Base-by-base conservation (phyloP, 2,888 invertebrate genomes). In the Myopa testacea region DNA sequence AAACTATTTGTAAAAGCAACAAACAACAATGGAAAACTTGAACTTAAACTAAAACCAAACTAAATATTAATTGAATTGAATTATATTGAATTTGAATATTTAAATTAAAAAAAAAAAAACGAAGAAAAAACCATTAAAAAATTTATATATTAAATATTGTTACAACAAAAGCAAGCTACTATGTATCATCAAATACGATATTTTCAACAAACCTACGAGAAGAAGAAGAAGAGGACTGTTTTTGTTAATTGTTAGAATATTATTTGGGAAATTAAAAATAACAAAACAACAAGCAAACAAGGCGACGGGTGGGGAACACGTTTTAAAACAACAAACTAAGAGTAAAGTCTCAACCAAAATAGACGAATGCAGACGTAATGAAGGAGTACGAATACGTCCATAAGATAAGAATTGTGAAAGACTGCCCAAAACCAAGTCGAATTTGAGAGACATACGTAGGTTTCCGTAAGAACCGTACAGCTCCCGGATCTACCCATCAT, bases 161-260 rank as follows among this genome's bases (percentile, higher is more conserved):
- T 62, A 75, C 62, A 80, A 71, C 72, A 76, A 58, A 62, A 63
- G 45, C 75, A 78, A 65, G 71, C 26, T 69, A 75, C 76, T 65
- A 78, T 68, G 71, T 72, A 72, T 76, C 76, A 50, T 67, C 75
- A 81, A 81, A 78, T 76, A 78, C 75, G 78, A 75, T 80, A 73
- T 76, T 38, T 60, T 72, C 63, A 72, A 73, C 26, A 73, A 77
- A 45, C 65, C 26, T 67, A 69, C 50, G 60, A 38, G 50, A 71
- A 10, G 7, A 40, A 8, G 40, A 40, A 40, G 40, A 26, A 26
- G 26, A 26, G 1, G 63, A 76, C 70, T 37, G 60, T 58, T 40
- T 55, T 67, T 52, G 55, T 68, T 62, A 60, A 38, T 40, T 67
- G 67, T 38, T 40, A 38, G 14, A 65, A 58, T 12, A 16, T n/a